Conservation (phyloP, 92 coral and sea anemone species). For the Anthopleura xanthogrammica region DNA sequence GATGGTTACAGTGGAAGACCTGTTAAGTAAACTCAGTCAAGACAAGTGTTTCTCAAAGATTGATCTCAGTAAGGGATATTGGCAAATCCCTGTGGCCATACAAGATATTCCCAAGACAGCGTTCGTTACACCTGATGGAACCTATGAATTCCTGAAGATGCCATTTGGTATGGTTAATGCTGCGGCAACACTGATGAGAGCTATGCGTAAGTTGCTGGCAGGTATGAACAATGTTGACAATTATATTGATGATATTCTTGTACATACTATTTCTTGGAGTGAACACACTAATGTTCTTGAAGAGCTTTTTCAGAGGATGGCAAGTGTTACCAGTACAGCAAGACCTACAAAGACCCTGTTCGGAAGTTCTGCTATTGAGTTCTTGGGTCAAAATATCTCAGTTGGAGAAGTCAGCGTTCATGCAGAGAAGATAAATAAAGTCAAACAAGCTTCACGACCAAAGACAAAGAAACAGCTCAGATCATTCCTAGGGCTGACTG, state of each 20-base stretch:
- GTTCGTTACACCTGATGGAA: slow-evolving; percentile 41
- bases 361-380: slow-evolving; percentile 19
- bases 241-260: slow-evolving; percentile 40
- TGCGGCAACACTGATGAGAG: slow-evolving; percentile 44
- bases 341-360: slow-evolving; percentile 36
- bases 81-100: slow-evolving; percentile 39
- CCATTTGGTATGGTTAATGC: slow-evolving; percentile 41
- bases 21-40: slow-evolving; percentile 25
- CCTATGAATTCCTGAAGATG: slow-evolving; percentile 45
- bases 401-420: slow-evolving; percentile 23
- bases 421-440: slow-evolving; percentile 21
- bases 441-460: slow-evolving; percentile 30
- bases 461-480: slow-evolving; percentile 46
- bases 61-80: slow-evolving; percentile 48
- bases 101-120: slow-evolving; percentile 36
- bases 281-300: slow-evolving; percentile 31
- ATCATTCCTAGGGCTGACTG: slow-evolving; percentile 46
- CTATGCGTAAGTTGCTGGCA: slow-evolving; percentile 35
- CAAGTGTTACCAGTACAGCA: slow-evolving; percentile 32
- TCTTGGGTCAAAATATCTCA: slow-evolving; percentile 35
- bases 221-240: slow-evolving; percentile 25
- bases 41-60: slow-evolving; percentile 41
- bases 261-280: slow-evolving; percentile 23
- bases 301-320: slow-evolving; percentile 21
- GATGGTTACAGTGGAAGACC: neutral